These are phyloP conservation scores for Drosophila carrolli DNA, from an alignment of 1,140 invertebrate species.

Conservation along the genomic window DNA sequence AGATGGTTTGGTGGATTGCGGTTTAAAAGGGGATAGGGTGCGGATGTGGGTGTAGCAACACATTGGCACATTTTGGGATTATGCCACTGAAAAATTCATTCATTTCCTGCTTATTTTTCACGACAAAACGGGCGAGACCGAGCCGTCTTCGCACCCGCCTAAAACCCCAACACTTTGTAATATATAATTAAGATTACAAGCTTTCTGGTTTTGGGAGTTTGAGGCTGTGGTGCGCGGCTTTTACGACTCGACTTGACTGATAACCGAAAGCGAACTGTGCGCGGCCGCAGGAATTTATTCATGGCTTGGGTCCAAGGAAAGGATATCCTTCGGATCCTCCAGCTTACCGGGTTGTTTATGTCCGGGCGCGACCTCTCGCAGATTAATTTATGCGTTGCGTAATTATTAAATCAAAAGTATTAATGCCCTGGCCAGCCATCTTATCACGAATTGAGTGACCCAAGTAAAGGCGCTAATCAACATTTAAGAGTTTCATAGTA, in stretches of 20 bases:
- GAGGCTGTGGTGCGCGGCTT: slow-evolving; percentile 32
- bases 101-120: slow-evolving; percentile 78
- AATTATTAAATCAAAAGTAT: slow-evolving; percentile 74
- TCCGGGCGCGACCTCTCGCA: slow-evolving; percentile 44
- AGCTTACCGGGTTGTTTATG: slow-evolving; percentile 67
- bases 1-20: slow-evolving; percentile 32
- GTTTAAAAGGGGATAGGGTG: slow-evolving; percentile 5
- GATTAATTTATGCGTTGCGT: slow-evolving; percentile 69
- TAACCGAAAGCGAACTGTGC: slow-evolving; percentile 66
- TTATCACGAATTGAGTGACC: slow-evolving; percentile 26
- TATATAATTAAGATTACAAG: slow-evolving; percentile 84
- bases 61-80: slow-evolving; percentile 79
- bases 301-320: slow-evolving; percentile 53
- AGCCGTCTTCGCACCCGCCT: background rate
- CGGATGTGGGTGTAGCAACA: slow-evolving; percentile 53
- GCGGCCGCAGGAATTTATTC: slow-evolving; percentile 69
- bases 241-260: slow-evolving; percentile 72
- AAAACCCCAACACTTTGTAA: slow-evolving; percentile 74
- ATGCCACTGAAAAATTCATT: slow-evolving; percentile 82
- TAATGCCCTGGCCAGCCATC: slow-evolving; percentile 31
- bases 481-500: slow-evolving; percentile 41
- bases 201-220: slow-evolving; percentile 62
- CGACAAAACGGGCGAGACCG: slow-evolving; percentile 54
- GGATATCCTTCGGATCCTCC: slow-evolving; percentile 39
- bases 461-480: slow-evolving; percentile 28